These are phyloP conservation scores for Coccyzus lansbergi DNA, from an alignment of 2,797 vertebrate species.

Conservation along the genomic window DNA sequence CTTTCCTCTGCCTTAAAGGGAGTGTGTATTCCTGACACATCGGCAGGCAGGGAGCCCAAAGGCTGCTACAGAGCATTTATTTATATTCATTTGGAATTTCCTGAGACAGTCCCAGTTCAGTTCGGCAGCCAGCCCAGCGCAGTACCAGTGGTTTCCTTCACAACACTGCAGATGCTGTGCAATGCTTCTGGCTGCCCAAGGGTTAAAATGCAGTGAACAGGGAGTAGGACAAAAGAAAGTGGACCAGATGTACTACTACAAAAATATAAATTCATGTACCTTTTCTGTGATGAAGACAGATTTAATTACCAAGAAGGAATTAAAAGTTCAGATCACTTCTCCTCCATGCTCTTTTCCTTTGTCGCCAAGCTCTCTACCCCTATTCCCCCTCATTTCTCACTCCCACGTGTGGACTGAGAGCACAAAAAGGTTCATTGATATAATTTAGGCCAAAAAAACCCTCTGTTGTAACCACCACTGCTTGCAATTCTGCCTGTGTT, in stretches of 20 bases:
- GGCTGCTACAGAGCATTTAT: conserved; percentile 75
- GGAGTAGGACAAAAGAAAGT: background rate
- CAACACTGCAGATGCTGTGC: conserved; percentile 12
- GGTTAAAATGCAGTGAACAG: background rate
- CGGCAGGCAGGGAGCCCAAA: conserved; percentile 75
- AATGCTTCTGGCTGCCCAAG: background rate
- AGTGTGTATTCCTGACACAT: conserved; percentile 66
- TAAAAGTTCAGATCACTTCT: conserved; percentile 9
- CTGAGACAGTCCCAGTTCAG: conserved; percentile 72
- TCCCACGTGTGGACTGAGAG: background rate
- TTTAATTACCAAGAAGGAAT: background rate
- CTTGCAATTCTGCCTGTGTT: background rate
- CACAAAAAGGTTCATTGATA: conserved; percentile 45
- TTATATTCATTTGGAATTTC: conserved; percentile 84
- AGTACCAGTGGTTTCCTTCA: conserved; percentile 36
- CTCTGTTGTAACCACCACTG: conserved; percentile 1
- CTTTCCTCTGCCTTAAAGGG: conserved; percentile 71
- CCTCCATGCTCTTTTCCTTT: background rate
- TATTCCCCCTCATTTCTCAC: background rate
- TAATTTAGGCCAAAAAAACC: background rate
- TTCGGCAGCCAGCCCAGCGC: conserved; percentile 21
- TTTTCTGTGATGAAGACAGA: background rate
- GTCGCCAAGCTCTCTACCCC: background rate
- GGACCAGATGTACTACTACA: background rate
- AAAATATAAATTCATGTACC: no score